These are phyloP conservation scores for Pardalotus punctatus DNA, from an alignment of 2,113 vertebrate species.

Conservation along the genomic window DNA sequence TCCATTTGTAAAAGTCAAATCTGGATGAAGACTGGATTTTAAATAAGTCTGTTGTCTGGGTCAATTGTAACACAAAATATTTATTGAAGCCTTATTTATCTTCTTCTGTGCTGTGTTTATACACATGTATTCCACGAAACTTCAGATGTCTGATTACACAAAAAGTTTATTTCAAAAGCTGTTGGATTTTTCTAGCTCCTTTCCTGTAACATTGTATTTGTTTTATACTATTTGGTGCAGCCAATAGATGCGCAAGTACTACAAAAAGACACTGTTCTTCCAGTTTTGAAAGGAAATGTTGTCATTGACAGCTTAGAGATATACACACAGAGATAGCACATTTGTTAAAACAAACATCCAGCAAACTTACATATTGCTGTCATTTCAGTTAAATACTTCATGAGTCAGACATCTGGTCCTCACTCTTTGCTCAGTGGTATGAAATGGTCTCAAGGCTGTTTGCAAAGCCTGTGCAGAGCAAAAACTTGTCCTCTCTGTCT, in stretches of 20 bases:
- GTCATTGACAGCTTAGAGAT: not conserved
- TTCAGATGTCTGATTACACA: not conserved
- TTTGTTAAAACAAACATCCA: slow-evolving; percentile 31
- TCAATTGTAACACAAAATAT: not conserved
- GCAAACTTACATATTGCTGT: not conserved
- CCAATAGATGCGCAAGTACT: not conserved
- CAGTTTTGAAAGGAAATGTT: slow-evolving; percentile 14
- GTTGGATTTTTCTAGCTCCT: not conserved
- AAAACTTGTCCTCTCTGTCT: not conserved
- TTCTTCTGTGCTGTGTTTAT: not conserved
- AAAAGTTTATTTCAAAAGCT: not conserved
- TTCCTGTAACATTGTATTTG: not conserved
- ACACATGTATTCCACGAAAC: not conserved
- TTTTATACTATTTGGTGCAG: not conserved
- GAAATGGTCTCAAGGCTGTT: not conserved
- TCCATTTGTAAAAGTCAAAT: not conserved
- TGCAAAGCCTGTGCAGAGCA: not conserved
- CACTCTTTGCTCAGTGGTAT: not conserved
- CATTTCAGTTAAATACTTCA: slow-evolving; percentile 10
- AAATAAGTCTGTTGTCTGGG: not conserved
- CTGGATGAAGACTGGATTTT: not conserved
- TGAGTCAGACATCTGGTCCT: slow-evolving; percentile 32
- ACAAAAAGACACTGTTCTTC: not conserved
- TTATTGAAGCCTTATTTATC: not conserved
- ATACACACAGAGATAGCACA: not conserved